Base-by-base conservation (phyloP, 2,888 invertebrate species). In the Drymonia ruficornis region DNA sequence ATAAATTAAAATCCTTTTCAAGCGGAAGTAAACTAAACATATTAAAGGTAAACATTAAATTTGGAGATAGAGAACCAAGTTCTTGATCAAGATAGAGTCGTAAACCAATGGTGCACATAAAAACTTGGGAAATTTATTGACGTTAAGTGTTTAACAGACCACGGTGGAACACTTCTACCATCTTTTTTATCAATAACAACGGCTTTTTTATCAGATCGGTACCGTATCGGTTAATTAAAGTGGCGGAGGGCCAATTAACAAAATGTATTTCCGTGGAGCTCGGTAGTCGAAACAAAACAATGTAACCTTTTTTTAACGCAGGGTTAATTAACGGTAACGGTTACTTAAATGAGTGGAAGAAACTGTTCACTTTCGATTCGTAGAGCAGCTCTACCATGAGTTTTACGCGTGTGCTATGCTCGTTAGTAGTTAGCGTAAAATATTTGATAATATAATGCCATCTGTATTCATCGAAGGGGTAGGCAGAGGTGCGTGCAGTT, bases 181-280 rank as follows among this genome's bases (percentile, higher is more conserved):
- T n/a, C 47, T 43, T 55, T 51, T 42, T 65, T 61, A 63, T 56
- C 66, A 55, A 52, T 53, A 59, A 59, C 58, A 62, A 63, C 55
- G 59, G 53, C 52, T 60, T 67, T 73, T 75, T 81, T 80, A 78
- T 81, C 82, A 65, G 80, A 81, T 82, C 75, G 68, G 72, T 76
- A 70, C 73, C 74, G 73, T 76, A 80, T 79, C 78, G 72, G 79
- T 83, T 89, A 89, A 90, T 89, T 88, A 88, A 87, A 85, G 81
- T 78, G 72, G 76, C 81, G 79, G 78, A 78, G 72, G 80, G 78
- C 84, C 89, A 91, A 91, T 91, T 90, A 89, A 89, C 86, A 74
- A 86, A 89, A 87, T 86, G 88, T 87, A 84, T 80, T 84, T 84
- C 76, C 78, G 75, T 76, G 66, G 67, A 59, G 66, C 72, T 31